Base-by-base conservation (phyloP, 2,888 invertebrate species). In the Megamerina dolium region DNA sequence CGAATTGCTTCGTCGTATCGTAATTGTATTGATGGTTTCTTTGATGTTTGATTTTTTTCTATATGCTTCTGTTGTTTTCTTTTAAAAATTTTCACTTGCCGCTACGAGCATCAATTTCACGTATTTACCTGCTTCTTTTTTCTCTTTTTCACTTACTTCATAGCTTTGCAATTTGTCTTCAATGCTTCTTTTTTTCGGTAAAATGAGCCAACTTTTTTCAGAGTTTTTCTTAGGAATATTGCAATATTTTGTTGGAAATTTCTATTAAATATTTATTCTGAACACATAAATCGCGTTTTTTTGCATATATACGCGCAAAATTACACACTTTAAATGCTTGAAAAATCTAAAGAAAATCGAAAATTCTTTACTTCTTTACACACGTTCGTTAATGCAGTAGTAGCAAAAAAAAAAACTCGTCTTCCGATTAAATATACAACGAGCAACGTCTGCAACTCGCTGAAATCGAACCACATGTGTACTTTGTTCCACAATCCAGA, bases 381-480 rank as follows among this genome's bases (percentile, higher is more conserved):
- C n/a, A n/a, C n/a, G n/a, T n/a, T n/a, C n/a, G n/a, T n/a, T n/a
- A n/a, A n/a, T n/a, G n/a, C n/a, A n/a, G n/a, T n/a, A n/a, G n/a
- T n/a, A n/a, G n/a, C n/a, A n/a, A n/a, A n/a, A n/a, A 21, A 14
- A 35, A 29, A 19, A 39, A 37, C 16, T 37, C 31, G 14, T 43
- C 19, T 26, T 39, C 35, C 39, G 30, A 39, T 20, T 30, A 30
- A 39, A 44, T n/a, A 27, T n/a, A 10, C 31, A 21, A 39, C 37
- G 33, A 29, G 32, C 31, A 19, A 26, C 44, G 30, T 39, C 31
- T n/a, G 17, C 37, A 43, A 37, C 37, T 43, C 43, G 43, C 21
- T 37, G 37, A 20, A 27, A 38, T 21, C 16, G 16, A 39, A 44
- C 43, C 44, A 35, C 44, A 44, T 44, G 44, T 34, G 36, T 31